These are phyloP conservation scores for Odocoileus virginianus DNA, from an alignment of 2,113 vertebrate genomes.

Conservation along the genomic window DNA sequence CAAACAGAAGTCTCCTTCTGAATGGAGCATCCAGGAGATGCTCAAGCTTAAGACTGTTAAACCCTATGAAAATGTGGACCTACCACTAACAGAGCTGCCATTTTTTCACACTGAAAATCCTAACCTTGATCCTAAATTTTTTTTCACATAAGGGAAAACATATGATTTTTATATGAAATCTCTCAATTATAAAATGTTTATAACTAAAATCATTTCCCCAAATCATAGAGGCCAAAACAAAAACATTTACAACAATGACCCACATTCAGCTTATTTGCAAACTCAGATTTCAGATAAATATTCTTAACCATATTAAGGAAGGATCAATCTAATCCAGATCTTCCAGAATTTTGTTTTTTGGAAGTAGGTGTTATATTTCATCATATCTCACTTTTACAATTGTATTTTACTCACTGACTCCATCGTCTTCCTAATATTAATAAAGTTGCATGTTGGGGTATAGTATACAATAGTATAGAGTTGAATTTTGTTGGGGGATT, in stretches of 20 bases:
- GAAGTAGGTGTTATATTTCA: background rate
- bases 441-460: background rate
- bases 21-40: background rate
- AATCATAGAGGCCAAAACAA: background rate
- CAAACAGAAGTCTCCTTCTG: background rate
- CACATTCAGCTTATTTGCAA: background rate
- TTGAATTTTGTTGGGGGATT: background rate
- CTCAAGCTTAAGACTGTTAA: background rate
- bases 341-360: background rate
- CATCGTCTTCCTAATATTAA: background rate
- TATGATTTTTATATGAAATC: background rate
- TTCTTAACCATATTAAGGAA: background rate
- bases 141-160: background rate
- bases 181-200: background rate
- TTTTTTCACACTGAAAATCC: background rate
- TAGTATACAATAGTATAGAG: background rate
- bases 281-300: conserved; percentile 11
- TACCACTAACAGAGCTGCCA: background rate
- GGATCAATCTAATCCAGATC: background rate
- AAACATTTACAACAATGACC: background rate
- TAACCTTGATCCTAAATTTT: background rate
- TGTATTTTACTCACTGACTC: background rate
- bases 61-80: background rate
- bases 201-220: background rate
- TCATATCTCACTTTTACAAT: background rate